Conservation (phyloP, 2,113 vertebrate genomes). For the Catharus bicknelli region DNA sequence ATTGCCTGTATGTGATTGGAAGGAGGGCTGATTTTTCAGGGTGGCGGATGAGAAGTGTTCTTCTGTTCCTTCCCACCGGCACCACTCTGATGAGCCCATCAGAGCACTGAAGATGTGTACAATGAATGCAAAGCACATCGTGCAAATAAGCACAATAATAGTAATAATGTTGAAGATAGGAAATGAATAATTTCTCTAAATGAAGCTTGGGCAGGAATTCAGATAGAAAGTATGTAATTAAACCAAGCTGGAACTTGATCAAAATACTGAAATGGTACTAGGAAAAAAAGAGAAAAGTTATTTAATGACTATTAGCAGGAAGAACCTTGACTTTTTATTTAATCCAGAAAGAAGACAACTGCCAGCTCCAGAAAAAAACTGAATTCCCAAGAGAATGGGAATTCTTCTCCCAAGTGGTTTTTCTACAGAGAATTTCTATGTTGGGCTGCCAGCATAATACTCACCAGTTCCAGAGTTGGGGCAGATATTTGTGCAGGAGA, state of each 20-base stretch:
- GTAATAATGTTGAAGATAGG: constrained; percentile 40
- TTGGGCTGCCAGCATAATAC: background rate
- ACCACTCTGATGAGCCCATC: constrained; percentile 31
- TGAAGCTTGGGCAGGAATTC: constrained; percentile 62
- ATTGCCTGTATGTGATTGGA: background rate
- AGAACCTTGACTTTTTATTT: constrained; percentile 15
- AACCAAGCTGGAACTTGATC: constrained; percentile 48
- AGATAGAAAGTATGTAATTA: constrained; percentile 62
- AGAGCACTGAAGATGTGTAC: background rate
- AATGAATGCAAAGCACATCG: constrained; percentile 47
- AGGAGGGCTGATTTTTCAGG: constrained; percentile 11
- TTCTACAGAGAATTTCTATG: background rate
- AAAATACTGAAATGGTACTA: constrained; percentile 54
- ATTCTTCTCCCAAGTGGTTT: background rate
- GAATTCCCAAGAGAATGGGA: background rate
- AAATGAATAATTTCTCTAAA: constrained; percentile 68
- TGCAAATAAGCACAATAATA: constrained; percentile 62
- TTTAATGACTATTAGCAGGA: constrained; percentile 26
- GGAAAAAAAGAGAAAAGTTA: background rate
- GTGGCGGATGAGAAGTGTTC: background rate
- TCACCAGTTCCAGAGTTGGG: background rate
- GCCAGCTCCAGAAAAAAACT: background rate
- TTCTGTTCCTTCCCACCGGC: background rate
- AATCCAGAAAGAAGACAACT: background rate
- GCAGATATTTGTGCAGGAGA: background rate